phyloP scores from a whole-genome alignment of 2,797 vertebrate genomes.

The Macroramphosus scolopax region DNA sequence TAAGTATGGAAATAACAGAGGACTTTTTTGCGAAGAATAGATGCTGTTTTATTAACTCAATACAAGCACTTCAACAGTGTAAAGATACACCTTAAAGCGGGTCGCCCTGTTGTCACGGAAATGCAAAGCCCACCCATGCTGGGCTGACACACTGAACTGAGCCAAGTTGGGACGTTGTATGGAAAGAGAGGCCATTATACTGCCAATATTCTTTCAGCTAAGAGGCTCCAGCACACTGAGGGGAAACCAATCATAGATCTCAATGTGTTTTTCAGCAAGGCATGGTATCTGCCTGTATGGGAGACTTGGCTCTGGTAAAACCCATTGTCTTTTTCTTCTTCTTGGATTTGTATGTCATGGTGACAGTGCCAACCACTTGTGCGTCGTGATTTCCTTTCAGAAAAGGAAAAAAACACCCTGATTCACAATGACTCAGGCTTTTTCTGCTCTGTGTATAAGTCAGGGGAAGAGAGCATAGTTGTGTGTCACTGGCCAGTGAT shows the following conservation, averaged over 20 bases:
- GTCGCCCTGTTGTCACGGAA: too few relatives aligned
- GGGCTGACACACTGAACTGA: too few relatives aligned
- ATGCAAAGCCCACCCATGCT: too few relatives aligned
- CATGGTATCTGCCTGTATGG: slow-evolving; percentile 6
- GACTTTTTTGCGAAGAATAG: too few relatives aligned
- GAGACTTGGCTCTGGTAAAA: not conserved
- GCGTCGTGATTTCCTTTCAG: slow-evolving; percentile 29
- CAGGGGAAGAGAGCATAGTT: slow-evolving; percentile 4
- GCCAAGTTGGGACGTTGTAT: too few relatives aligned
- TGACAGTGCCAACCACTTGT: slow-evolving; percentile 24
- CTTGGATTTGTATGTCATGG: slow-evolving; percentile 24
- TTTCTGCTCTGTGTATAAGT: slow-evolving; percentile 28
- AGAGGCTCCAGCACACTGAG: not conserved
- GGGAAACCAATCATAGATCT: not conserved
- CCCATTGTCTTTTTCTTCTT: slow-evolving; percentile 1
- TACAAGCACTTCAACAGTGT: too few relatives aligned
- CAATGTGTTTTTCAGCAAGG: slow-evolving; percentile 3
- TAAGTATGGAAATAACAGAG: too few relatives aligned
- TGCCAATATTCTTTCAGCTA: slow-evolving; percentile 7
- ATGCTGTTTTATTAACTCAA: too few relatives aligned
- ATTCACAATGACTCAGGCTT: slow-evolving; percentile 67
- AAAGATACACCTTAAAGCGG: too few relatives aligned
- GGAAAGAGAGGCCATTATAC: too few relatives aligned
- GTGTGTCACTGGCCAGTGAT: slow-evolving; percentile 8
- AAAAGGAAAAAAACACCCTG: slow-evolving; percentile 14